Percentiles rank a stretch among this genome's conserved stretches.
Conservation (phyloP, 2,797 vertebrate genomes). For the Trachurus trachurus region DNA sequence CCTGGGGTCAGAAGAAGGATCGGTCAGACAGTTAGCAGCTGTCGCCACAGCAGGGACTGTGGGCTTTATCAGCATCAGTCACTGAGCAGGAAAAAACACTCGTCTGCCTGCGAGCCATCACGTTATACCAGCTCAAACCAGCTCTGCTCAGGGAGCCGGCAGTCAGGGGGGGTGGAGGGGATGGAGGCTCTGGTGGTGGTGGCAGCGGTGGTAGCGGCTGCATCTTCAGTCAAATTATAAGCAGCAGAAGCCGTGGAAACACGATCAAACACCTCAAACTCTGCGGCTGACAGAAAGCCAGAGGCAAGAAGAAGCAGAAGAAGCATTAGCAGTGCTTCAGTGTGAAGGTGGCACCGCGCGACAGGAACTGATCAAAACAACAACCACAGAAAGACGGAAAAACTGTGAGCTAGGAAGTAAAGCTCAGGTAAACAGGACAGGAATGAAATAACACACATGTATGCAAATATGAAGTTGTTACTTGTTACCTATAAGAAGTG, state of each 20-base stretch:
- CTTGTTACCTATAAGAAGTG: too few relatives aligned
- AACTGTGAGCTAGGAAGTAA: too few relatives aligned
- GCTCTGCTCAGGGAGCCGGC: constrained; percentile 39
- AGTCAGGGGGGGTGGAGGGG: neutral
- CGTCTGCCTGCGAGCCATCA: constrained; percentile 18
- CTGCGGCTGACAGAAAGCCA: neutral
- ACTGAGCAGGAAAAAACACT: constrained; percentile 25
- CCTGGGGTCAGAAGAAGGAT: constrained; percentile 29
- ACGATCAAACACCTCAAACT: constrained; percentile 23
- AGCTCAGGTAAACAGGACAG: too few relatives aligned
- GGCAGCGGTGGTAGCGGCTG: neutral
- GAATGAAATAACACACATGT: too few relatives aligned
- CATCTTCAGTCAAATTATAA: constrained; percentile 16
- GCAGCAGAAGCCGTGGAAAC: neutral
- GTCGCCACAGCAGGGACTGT: constrained; percentile 45
- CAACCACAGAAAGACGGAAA: too few relatives aligned
- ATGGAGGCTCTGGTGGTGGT: too few relatives aligned
- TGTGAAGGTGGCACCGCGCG: too few relatives aligned
- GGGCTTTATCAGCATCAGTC: constrained; percentile 46
- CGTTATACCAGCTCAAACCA: constrained; percentile 20
- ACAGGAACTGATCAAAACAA: too few relatives aligned
- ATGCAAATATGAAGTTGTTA: too few relatives aligned
- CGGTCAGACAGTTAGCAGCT: constrained; percentile 51
- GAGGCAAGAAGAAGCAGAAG: too few relatives aligned
- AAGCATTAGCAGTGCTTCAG: too few relatives aligned